A percentile compares a stretch with the other conserved stretches of the same genome.
phyloP scores from a whole-genome alignment of 2,888 invertebrate genomes.

The Sympetrum striolatum region DNA sequence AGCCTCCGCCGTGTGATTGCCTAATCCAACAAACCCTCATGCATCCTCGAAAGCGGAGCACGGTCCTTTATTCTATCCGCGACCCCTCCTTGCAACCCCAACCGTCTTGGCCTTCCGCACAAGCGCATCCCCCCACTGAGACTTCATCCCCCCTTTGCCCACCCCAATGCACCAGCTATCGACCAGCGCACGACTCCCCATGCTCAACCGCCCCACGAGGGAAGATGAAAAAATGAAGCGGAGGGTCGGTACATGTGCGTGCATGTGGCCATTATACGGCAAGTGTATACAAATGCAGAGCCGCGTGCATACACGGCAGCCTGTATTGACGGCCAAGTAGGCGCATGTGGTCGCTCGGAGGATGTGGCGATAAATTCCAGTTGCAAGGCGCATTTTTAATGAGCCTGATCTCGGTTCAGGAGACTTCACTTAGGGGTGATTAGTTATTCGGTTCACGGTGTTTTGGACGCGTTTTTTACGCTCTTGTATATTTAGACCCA shows the following conservation, averaged over 20 bases:
- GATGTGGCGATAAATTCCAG: no score
- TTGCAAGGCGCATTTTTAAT: no score
- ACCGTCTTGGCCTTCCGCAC: not conserved
- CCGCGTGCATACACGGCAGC: not conserved
- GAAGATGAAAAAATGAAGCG: not conserved
- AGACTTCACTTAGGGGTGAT: no score
- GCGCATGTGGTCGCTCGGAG: no score
- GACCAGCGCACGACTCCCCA: not conserved
- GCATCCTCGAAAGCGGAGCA: not conserved
- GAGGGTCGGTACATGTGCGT: not conserved
- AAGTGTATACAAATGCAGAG: not conserved
- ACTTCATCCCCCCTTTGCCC: not conserved
- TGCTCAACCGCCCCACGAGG: not conserved
- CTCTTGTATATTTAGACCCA: no score
- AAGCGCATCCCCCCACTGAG: not conserved
- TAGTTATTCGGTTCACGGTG: no score
- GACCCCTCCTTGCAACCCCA: not conserved
- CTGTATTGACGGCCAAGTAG: no score
- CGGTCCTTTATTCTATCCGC: not conserved
- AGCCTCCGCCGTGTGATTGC: not conserved
- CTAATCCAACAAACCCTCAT: not conserved
- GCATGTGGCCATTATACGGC: not conserved
- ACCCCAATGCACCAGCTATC: not conserved
- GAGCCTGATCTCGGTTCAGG: no score
- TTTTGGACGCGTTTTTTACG: no score